Evolutionary conservation across 2,113 vertebrate species (phyloP).

Genomic region (Himantopus leucocephalus): DNA sequence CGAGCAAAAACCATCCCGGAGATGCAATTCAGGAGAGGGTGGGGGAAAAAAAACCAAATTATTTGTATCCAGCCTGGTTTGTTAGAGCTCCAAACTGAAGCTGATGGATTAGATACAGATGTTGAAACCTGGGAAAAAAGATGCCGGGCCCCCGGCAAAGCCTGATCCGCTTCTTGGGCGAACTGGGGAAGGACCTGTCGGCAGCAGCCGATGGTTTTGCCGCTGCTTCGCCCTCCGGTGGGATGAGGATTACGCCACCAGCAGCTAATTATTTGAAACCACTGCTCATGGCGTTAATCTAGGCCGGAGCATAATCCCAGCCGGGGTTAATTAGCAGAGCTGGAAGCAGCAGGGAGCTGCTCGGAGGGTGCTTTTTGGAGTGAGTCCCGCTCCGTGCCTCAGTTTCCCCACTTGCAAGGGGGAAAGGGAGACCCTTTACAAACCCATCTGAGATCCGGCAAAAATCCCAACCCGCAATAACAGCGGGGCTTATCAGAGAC

Average conservation of each 20-base stretch:
- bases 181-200: fast-evolving
- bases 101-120: neutral
- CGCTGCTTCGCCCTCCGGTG: fast-evolving
- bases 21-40: neutral
- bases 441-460: neutral
- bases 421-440: neutral
- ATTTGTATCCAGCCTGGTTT: fast-evolving
- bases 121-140: neutral
- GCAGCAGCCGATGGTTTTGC: neutral
- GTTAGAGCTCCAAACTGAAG: fast-evolving
- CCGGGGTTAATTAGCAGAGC: neutral
- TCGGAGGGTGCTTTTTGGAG: neutral
- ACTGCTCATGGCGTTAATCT: neutral
- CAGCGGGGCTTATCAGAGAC: fast-evolving
- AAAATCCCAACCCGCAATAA: neutral
- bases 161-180: fast-evolving
- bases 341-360: neutral
- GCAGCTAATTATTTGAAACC: neutral
- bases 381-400: fast-evolving
- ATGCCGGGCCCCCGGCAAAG: neutral
- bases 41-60: neutral
- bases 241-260: neutral
- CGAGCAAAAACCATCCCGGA: fast-evolving
- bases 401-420: neutral
- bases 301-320: neutral